Percentiles rank a stretch among this genome's conserved stretches.
Evolutionary conservation across 1,140 invertebrate species (phyloP).

Genomic region (Drosophila pseudoananassae): DNA sequence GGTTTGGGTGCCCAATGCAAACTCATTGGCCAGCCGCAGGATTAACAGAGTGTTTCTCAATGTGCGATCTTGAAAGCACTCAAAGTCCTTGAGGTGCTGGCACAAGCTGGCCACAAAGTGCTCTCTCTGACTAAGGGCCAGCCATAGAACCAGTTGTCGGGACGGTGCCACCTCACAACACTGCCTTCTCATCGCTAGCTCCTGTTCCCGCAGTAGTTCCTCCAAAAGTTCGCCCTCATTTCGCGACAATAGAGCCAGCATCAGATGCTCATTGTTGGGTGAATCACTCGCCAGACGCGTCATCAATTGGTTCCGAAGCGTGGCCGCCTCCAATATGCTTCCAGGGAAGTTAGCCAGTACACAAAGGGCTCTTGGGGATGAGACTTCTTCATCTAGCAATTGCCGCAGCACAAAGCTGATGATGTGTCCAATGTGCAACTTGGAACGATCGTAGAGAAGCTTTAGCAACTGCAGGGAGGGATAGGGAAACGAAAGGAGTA

Average conservation of each 20-base stretch:
- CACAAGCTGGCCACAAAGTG: slow-evolving; percentile 67
- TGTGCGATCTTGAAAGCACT: slow-evolving; percentile 45
- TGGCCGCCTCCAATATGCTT: slow-evolving; percentile 37
- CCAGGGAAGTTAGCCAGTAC: slow-evolving; percentile 65
- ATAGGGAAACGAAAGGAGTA: slow-evolving; percentile 44
- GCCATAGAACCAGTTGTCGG: slow-evolving; percentile 55
- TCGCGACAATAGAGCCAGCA: slow-evolving; percentile 56
- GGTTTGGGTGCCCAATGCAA: slow-evolving; percentile 51
- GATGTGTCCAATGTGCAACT: slow-evolving; percentile 55
- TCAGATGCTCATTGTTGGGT: slow-evolving; percentile 30
- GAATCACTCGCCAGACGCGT: slow-evolving; percentile 26
- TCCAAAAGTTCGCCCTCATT: slow-evolving; percentile 35
- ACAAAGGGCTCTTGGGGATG: slow-evolving; percentile 49
- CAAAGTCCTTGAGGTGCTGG: slow-evolving; percentile 56
- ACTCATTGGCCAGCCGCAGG: slow-evolving; percentile 69
- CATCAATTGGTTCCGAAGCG: slow-evolving; percentile 41
- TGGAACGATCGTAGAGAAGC: slow-evolving; percentile 28
- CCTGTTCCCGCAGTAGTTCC: slow-evolving; percentile 23
- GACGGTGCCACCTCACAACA: slow-evolving; percentile 20
- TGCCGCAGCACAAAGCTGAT: slow-evolving; percentile 38
- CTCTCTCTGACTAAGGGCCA: slow-evolving; percentile 34
- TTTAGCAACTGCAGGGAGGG: slow-evolving; percentile 57
- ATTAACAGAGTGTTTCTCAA: slow-evolving; percentile 70
- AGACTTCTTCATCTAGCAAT: slow-evolving; percentile 44
- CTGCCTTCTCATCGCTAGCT: slow-evolving; percentile 14